Evolutionary conservation across 2,888 invertebrate genomes (phyloP).

Genomic region (Dinocampus coccinellae): DNA sequence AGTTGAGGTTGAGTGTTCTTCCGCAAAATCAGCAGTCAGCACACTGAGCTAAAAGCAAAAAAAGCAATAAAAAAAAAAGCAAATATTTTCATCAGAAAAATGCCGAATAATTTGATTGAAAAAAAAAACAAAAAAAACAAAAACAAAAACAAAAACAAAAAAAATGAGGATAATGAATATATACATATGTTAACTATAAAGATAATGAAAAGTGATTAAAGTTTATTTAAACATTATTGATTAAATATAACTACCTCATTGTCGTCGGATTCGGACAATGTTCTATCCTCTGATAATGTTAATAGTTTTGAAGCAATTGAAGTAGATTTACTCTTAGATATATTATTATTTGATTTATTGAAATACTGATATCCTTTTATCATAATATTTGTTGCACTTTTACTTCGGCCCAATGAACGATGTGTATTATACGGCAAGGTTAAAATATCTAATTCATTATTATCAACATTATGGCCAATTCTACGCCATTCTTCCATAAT

Average conservation of each 20-base stretch:
- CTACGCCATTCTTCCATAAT: slow-evolving; percentile 89
- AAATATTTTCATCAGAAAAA: not conserved
- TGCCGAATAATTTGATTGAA: not conserved
- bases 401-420: slow-evolving; percentile 46
- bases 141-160: slow-evolving; percentile 4
- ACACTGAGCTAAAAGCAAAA: slow-evolving; percentile 82
- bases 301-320: slow-evolving; percentile 49
- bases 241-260: slow-evolving; percentile 51
- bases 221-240: not conserved
- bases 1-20: slow-evolving; percentile 91
- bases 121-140: not conserved
- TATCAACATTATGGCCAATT: slow-evolving; percentile 75
- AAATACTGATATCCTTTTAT: slow-evolving; percentile 85
- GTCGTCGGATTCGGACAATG: slow-evolving; percentile 60
- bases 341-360: slow-evolving; percentile 65
- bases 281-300: slow-evolving; percentile 56
- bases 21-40: slow-evolving; percentile 91
- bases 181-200: no score
- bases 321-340: slow-evolving; percentile 58
- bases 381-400: slow-evolving; percentile 84
- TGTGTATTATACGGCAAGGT: slow-evolving; percentile 43
- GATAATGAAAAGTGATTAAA: not conserved
- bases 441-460: slow-evolving; percentile 55
- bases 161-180: not conserved
- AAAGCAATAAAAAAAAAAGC: no score